Evolutionary conservation across 2,888 invertebrate species (phyloP), one percentile per base, ranked within the genome.

Genomic region (Pycnomerus fuliginosus): DNA sequence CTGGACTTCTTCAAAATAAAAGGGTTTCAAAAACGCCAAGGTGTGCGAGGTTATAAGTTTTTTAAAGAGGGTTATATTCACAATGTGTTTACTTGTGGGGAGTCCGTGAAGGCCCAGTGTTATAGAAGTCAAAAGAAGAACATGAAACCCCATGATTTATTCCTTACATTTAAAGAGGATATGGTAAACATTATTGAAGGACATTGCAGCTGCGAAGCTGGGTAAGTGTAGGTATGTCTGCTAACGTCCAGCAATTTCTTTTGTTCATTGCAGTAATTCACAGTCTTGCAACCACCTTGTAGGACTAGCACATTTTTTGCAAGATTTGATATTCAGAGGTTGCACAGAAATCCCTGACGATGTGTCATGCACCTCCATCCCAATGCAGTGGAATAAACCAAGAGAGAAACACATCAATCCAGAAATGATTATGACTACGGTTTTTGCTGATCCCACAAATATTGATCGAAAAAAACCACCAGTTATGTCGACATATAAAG

Each of bases 51-150:
- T 12, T 31, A 14, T 31, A 12, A 14, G 5, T 31, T 31, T 31
- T 31, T 31, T 15, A 14, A 31, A 15, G 31, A 31, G 14, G 31
- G 31, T 5, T 31, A 31, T 15, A 31, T 31, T 8, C 31, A 31
- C 31, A n/a, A 14, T 14, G 31, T 31, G 8, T 31, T 15, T 15
- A 31, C 14, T 14, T 7, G 5, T 12, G 14, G 10, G 7, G 5
- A 5, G n/a, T 8, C 8, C 14, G 12, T 31, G 8, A 10, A 31
- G 14, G 31, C 31, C 14, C 12, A n/a, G 10, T 31, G 31, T 15
- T 31, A 14, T 15, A 3, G 16, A 12, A 31, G 31, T n/a, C 31
- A 31, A 15, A 31, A n/a, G 10, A 31, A 31, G 16, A 31, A 31
- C 14, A n/a, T 8, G 20, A 4, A 14, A 31, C 4, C 31, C 11